phyloP scores from a whole-genome alignment of 2,797 vertebrate genomes.

The Etheostoma perlongum region DNA sequence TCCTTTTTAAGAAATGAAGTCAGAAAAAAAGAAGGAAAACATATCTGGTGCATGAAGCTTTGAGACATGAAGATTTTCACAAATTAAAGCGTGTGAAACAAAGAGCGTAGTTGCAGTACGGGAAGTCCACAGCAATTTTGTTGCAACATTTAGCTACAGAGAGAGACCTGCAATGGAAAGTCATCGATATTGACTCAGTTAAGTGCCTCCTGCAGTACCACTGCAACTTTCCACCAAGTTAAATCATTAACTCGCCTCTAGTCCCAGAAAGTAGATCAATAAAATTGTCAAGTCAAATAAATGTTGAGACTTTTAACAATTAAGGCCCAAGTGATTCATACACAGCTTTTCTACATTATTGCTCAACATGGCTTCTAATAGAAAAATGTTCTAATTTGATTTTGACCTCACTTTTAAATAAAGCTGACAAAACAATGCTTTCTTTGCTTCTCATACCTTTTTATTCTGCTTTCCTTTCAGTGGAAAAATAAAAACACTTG shows the following conservation, averaged over 20 bases:
- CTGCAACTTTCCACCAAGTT: conserved; percentile 12
- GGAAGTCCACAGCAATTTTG: background rate
- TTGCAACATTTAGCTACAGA: background rate
- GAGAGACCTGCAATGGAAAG: background rate
- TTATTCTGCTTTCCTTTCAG: conserved; percentile 6
- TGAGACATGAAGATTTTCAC: background rate
- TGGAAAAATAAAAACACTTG: conserved; percentile 9
- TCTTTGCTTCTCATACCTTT: conserved; percentile 7
- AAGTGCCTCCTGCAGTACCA: conserved; percentile 9
- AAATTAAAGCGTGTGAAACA: background rate
- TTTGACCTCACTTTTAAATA: conserved; percentile 10
- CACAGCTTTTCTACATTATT: conserved; percentile 5
- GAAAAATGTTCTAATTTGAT: conserved; percentile 8
- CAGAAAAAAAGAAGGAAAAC: too few species aligned
- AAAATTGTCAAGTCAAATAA: conserved; percentile 9
- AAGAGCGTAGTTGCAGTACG: background rate
- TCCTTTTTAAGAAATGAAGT: background rate
- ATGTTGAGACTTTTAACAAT: conserved; percentile 16
- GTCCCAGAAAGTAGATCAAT: conserved; percentile 24
- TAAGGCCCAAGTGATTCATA: conserved; percentile 17
- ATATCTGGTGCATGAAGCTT: background rate
- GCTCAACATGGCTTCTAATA: background rate
- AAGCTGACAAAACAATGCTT: conserved; percentile 7
- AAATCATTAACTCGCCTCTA: conserved; percentile 5
- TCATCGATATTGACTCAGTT: background rate